Evolutionary conservation across 2,888 invertebrate genomes (phyloP).

Genomic region (Scotopteryx bipunctaria): DNA sequence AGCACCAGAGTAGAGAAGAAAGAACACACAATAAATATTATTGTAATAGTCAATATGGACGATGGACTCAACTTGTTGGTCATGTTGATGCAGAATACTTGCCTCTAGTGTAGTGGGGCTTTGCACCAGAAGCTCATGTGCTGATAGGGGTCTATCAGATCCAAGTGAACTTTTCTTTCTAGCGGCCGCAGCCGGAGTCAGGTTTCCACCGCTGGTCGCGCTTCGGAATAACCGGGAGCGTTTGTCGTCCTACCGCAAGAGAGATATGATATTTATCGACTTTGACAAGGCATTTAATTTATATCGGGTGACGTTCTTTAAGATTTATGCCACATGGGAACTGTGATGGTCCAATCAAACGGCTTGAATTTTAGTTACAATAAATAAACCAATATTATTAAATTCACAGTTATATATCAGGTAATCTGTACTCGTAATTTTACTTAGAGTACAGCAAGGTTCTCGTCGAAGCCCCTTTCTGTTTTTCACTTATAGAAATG

Average conservation of each 20-base stretch:
- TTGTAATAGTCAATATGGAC: too few species aligned
- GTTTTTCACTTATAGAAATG: neutral
- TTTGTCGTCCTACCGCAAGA: constrained; percentile 67
- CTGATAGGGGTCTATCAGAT: constrained; percentile 68
- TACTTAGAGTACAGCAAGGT: constrained; percentile 12
- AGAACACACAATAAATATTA: too few species aligned
- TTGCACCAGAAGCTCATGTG: constrained; percentile 74
- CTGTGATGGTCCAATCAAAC: too few species aligned
- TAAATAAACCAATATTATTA: too few species aligned
- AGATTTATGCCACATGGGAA: too few species aligned
- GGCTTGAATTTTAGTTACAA: too few species aligned
- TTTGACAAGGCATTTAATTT: neutral
- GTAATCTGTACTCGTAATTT: neutral
- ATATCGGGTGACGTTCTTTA: too few species aligned
- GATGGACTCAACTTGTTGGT: too few species aligned
- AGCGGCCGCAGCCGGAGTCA: constrained; percentile 66
- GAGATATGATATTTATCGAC: neutral
- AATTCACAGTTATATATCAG: too few species aligned
- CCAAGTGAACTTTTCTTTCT: constrained; percentile 76
- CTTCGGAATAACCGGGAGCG: constrained; percentile 87
- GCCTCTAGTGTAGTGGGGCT: constrained; percentile 77
- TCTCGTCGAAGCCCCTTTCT: neutral
- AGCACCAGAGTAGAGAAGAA: too few species aligned
- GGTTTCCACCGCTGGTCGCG: constrained; percentile 80
- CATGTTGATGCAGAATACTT: constrained; percentile 1